Percentiles rank a stretch among this genome's conserved stretches.
These are phyloP conservation scores for Cerastis leucographa DNA, from an alignment of 2,888 invertebrate species.

Conservation along the genomic window DNA sequence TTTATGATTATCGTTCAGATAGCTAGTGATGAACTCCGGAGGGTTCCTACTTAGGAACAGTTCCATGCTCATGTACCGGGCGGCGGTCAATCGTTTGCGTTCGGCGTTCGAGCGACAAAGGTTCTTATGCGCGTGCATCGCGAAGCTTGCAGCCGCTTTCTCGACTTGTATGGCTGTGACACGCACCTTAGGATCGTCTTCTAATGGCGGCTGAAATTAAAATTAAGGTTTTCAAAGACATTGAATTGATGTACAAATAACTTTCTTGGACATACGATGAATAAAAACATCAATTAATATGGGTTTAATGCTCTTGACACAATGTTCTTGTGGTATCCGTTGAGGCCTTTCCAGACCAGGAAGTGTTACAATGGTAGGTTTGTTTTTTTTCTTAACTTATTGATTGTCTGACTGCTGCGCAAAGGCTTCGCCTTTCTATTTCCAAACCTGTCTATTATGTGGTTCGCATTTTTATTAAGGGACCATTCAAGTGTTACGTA, in stretches of 20 bases:
- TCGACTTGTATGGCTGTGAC: conserved; percentile 89
- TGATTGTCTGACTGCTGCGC: no score
- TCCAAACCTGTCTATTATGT: no score
- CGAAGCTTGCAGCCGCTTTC: conserved; percentile 83
- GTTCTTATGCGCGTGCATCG: conserved; percentile 83
- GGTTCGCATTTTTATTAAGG: no score
- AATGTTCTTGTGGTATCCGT: background rate
- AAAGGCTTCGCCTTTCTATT: no score
- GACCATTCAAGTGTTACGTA: no score
- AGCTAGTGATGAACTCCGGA: conserved; percentile 92
- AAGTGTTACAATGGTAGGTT: background rate
- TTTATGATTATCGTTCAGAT: conserved; percentile 91
- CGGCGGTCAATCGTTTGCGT: conserved; percentile 86
- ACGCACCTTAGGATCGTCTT: conserved; percentile 84
- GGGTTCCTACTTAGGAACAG: conserved; percentile 90
- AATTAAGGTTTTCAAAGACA: background rate
- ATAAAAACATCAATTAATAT: background rate
- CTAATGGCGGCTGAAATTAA: conserved; percentile 85
- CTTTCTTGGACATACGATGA: background rate
- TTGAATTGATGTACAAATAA: background rate
- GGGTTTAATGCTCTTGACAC: background rate
- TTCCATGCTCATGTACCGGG: conserved; percentile 91
- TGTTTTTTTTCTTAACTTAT: background rate
- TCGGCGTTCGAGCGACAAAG: conserved; percentile 86
- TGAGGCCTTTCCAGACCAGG: no score